These are phyloP conservation scores for Apomyelois bistriatella DNA, from an alignment of 2,888 invertebrate species.

Conservation along the genomic window DNA sequence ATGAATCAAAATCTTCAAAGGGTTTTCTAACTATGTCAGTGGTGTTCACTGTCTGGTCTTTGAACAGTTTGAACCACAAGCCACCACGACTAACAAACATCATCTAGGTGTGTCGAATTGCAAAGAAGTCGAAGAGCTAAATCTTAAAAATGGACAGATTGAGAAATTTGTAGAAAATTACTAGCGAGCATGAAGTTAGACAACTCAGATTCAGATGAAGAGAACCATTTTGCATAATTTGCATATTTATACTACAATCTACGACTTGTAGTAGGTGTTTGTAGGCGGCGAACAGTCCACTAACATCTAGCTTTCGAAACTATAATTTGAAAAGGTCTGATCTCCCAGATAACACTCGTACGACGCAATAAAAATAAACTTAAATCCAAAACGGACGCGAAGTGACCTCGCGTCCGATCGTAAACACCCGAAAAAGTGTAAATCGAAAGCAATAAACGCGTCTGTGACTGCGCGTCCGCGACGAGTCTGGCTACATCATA, in stretches of 20 bases:
- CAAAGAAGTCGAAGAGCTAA: too few species aligned
- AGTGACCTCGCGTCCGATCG: constrained; percentile 62
- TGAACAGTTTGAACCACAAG: too few species aligned
- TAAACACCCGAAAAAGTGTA: constrained; percentile 71
- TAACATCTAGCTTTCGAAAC: constrained; percentile 23
- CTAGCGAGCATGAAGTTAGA: too few species aligned
- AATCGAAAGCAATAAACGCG: constrained; percentile 70
- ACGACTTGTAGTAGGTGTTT: constrained; percentile 3
- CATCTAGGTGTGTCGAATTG: too few species aligned
- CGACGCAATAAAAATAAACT: constrained; percentile 48
- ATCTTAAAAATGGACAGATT: too few species aligned
- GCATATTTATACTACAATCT: not conserved
- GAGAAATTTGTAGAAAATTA: too few species aligned
- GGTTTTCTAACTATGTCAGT: too few species aligned
- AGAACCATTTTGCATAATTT: not conserved
- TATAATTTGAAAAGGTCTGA: constrained; percentile 27
- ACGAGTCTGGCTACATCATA: constrained; percentile 44
- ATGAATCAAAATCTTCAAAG: too few species aligned
- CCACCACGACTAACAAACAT: too few species aligned
- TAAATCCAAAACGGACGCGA: constrained; percentile 60
- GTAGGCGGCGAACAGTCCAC: constrained; percentile 7
- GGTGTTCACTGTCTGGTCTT: too few species aligned
- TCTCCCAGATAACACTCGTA: constrained; percentile 32
- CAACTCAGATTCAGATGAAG: not conserved
- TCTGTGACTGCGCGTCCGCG: constrained; percentile 47